Evolutionary conservation across 1,140 invertebrate species (phyloP).

Genomic region (Mycetomoellerius zeteki): DNA sequence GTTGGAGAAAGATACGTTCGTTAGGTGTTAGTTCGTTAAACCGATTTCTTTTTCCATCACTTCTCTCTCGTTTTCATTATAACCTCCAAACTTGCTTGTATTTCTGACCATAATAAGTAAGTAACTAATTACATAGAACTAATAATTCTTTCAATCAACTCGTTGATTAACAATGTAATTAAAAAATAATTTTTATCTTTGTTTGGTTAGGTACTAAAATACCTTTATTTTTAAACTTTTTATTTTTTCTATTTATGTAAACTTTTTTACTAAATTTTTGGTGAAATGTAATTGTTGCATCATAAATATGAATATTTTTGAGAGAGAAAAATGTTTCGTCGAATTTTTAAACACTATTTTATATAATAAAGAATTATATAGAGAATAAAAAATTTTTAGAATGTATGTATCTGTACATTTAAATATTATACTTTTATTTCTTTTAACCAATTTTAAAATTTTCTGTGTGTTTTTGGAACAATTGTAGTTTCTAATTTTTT

Average conservation of each 20-base stretch:
- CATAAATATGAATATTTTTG: background rate
- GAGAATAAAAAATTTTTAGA: background rate
- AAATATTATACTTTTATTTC: too few relatives aligned
- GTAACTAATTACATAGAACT: background rate
- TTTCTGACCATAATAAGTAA: background rate
- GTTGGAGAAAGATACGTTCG: slow-evolving; percentile 46
- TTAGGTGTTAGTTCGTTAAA: slow-evolving; percentile 65
- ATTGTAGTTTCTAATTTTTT: slow-evolving; percentile 40
- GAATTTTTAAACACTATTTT: background rate
- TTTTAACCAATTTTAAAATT: background rate
- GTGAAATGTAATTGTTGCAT: background rate
- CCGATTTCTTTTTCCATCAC: slow-evolving; percentile 26
- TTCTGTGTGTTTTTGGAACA: background rate
- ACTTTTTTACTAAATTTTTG: background rate
- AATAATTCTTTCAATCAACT: background rate
- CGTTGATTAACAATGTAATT: background rate
- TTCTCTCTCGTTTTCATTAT: background rate
- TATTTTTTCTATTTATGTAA: background rate
- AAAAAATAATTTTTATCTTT: background rate
- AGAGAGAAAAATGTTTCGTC: background rate
- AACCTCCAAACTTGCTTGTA: background rate
- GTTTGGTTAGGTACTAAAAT: too few relatives aligned
- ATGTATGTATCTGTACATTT: background rate
- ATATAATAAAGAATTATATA: background rate
- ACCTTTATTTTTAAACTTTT: background rate